A percentile compares a stretch with the other conserved stretches of the same genome.
These are phyloP conservation scores for Phyllostomus hastatus DNA, from an alignment of 2,113 vertebrate genomes.

Conservation along the genomic window DNA sequence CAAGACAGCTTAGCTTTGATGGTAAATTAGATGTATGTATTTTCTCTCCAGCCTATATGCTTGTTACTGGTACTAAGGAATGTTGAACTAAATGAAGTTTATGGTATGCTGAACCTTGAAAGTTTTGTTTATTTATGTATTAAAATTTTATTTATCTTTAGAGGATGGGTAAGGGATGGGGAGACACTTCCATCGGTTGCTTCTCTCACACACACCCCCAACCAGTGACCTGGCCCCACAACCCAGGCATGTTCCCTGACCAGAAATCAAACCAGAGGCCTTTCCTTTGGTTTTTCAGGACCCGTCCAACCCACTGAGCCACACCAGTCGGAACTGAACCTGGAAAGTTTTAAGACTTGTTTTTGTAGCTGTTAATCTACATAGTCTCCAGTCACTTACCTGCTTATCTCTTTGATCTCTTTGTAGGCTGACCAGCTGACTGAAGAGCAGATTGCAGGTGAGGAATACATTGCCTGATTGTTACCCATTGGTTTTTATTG, in stretches of 20 bases:
- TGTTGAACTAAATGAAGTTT: not conserved
- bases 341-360: slow-evolving; percentile 17
- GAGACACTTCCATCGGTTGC: no score
- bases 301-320: no score
- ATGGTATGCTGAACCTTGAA: not conserved
- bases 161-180: no score
- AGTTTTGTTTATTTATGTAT: not conserved
- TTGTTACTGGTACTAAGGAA: not conserved
- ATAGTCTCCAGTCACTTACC: not conserved
- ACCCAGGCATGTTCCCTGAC: no score
- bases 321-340: not conserved
- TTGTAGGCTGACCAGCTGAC: slow-evolving; percentile 98
- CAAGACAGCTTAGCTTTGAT: not conserved
- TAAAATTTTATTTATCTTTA: no score
- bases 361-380: not conserved
- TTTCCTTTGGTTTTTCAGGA: no score
- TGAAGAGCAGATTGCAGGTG: slow-evolving; percentile 99
- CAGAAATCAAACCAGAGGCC: no score
- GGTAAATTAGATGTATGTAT: not conserved
- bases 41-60: not conserved
- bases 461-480: slow-evolving; percentile 70
- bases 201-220: no score
- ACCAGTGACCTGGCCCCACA: no score
- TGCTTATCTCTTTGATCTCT: slow-evolving; percentile 49
- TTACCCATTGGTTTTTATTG: not conserved